phyloP scores from a whole-genome alignment of 2,888 invertebrate genomes.

The Poecilus cupreus region DNA sequence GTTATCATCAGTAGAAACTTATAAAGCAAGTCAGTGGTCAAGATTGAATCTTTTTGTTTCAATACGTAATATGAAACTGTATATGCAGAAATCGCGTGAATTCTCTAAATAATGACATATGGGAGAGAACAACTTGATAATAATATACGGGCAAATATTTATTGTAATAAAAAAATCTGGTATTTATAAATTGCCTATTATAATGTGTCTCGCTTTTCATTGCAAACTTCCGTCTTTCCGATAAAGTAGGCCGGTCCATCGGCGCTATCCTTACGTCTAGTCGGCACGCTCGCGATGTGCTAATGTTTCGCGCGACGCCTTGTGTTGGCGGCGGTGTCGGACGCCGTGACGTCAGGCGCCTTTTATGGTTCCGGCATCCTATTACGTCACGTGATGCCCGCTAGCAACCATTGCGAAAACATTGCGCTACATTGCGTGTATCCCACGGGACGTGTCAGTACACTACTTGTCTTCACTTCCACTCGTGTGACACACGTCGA shows the following conservation, averaged over 20 bases:
- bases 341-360: conserved; percentile 59
- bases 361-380: conserved; percentile 60
- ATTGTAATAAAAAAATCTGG: no score
- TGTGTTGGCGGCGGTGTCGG: conserved; percentile 45
- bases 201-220: no score
- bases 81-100: no score
- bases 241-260: neutral
- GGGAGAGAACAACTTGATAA: no score
- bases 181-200: no score
- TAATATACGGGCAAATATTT: no score
- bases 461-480: conserved; percentile 4
- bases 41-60: no score
- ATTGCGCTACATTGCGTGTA: conserved; percentile 36
- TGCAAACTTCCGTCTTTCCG: neutral
- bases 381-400: conserved; percentile 58
- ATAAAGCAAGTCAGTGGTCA: no score
- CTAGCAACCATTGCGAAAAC: conserved; percentile 59
- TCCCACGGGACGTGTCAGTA: neutral
- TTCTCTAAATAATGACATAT: no score
- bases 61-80: no score
- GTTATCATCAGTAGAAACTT: no score
- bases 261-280: neutral
- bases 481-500: no score
- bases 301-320: conserved; percentile 34
- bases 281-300: conserved; percentile 35